Conservation (phyloP, 2,888 invertebrate species). For the Taphrorychus bicolor region DNA sequence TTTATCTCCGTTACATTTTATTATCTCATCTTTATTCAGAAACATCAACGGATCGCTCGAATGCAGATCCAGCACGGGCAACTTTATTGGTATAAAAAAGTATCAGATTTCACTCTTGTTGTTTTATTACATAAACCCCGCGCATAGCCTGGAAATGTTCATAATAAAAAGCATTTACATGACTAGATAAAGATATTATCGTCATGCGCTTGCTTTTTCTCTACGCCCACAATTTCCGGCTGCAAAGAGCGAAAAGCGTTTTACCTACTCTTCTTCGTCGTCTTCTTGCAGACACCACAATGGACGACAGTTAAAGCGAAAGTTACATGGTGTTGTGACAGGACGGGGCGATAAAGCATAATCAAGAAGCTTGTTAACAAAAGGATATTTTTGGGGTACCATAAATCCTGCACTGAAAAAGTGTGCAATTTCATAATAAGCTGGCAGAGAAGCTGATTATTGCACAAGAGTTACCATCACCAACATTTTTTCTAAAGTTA, state of each 20-base stretch:
- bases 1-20: neutral
- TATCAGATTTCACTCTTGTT: slow-evolving; percentile 19
- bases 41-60: neutral
- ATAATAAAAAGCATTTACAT: slow-evolving; percentile 12
- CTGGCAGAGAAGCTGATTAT: neutral
- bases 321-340: slow-evolving; percentile 50
- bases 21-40: slow-evolving; percentile 1
- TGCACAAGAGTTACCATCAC: neutral
- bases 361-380: slow-evolving; percentile 54
- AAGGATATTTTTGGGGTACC: slow-evolving; percentile 46
- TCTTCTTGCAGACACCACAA: neutral
- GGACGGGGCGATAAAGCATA: slow-evolving; percentile 54
- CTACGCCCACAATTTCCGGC: slow-evolving; percentile 16
- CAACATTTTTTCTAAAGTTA: no score
- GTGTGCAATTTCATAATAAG: neutral
- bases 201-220: neutral
- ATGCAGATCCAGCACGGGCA: slow-evolving; percentile 3
- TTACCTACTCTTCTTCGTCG: no score
- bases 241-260: neutral
- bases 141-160: slow-evolving; percentile 7
- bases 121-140: slow-evolving; percentile 9
- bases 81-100: slow-evolving; percentile 10
- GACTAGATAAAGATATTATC: slow-evolving; percentile 14
- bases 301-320: slow-evolving; percentile 14
- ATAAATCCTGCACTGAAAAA: slow-evolving; percentile 2